Evolutionary conservation across 2,888 invertebrate genomes (phyloP), one percentile per base, ranked within the genome.

Genomic region (Tridacna crocea): DNA sequence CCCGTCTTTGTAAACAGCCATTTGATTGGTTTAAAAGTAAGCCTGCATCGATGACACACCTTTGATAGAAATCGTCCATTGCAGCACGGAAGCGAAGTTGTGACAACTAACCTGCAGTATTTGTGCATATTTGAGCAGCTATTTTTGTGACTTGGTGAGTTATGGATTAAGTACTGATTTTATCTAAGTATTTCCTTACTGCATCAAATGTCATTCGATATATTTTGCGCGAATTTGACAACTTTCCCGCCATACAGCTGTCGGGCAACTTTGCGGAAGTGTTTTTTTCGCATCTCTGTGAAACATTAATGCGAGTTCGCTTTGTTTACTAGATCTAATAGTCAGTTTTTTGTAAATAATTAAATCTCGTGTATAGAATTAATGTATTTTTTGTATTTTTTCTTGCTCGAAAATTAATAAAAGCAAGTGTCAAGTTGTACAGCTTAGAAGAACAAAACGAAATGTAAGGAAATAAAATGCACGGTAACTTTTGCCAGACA

Each of bases 51-150:
- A 70, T 70, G 51, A 70, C 70, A 70, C 70, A 70, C 70, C 70
- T 70, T 51, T 51, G 70, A 70, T 3, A 0, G 0, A 68, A 51
- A 70, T 24, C 70, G 51, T 70, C 70, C 70, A 70, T 70, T 70
- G 70, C 51, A 70, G 70, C 51, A 51, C 70, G 70, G 70, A 70
- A 70, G 70, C 22, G 36, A 70, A 70, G 70, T 51, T 70, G 70
- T 70, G 70, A 70, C 70, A 51, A 51, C 10, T 22, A 70, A 70
- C 48, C 70, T 46, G 47, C 27, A 12, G 24, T 17, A 70, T 47
- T 51, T 26, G 24, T 70, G 11, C 10, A 19, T 11, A 22, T 66
- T 51, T 70, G 70, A 51, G 70, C 51, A 22, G 3, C 11, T 70
- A 51, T 47, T 17, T 70, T 13, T 70, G 66, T 70, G 51, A 48